Base-by-base conservation (phyloP, 2,888 invertebrate genomes). In the Ischnura elegans region DNA sequence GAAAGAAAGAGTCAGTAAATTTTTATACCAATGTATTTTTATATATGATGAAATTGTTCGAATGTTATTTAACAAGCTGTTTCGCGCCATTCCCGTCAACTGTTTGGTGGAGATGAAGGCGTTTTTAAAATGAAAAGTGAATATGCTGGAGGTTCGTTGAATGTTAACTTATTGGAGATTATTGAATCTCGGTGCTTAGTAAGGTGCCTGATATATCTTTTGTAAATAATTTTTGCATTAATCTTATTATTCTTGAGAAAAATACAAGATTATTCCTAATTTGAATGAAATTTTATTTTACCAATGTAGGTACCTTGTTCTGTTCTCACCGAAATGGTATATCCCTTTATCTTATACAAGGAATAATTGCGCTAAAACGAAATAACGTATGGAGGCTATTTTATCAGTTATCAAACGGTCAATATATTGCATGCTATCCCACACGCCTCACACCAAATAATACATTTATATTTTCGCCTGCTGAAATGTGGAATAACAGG, bases 171-270 rank as follows among this genome's bases (percentile, higher is more conserved):
- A 90, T 90, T 90, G 61, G 61, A 90, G 43, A 61, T 66, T 43
- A 61, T 61, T 86, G 45, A 61, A 90, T 45, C 45, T 43, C 43
- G 90, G 90, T 90, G 90, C 90, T 90, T 90, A 13, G 29, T 36
- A 13, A 90, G 66, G 90, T 66, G 90, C 90, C 90, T 61, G 10
- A n/a, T 90, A 51, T 61, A 66, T 25, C 16, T 43, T 43, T 90
- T 90, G 90, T 90, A 90, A 90, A 90, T 90, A 90, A 13, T 61
- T 90, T 61, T 90, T 8, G 19, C 43, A 90, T 36, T 90, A 61
- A 10, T 55, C 66, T 61, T 66, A 42, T 90, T 66, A 61, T 90
- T 43, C 90, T 66, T 13, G 16, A 76, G 90, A 66, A 90, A 90
- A 66, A 66, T 90, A 90, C 45, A 43, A 87, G 66, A 61, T 43